Conservation (phyloP, 1,140 invertebrate species). For the Philopotamus ludificatus region DNA sequence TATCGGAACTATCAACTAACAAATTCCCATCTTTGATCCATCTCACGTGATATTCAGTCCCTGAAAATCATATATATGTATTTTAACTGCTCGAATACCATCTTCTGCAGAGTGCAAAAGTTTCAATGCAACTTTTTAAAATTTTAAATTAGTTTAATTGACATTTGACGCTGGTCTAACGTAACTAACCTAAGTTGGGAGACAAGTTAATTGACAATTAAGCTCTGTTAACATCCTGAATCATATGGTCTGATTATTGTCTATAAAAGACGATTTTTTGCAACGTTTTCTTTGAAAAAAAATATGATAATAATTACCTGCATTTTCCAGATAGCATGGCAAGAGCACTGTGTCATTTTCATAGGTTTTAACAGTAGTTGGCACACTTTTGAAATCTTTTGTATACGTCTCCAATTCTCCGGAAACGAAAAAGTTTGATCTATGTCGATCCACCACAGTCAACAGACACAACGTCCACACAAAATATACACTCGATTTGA, state of each 20-base stretch:
- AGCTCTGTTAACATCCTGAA: not conserved
- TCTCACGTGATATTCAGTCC: slow-evolving; percentile 44
- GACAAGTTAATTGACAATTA: not conserved
- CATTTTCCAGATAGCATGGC: slow-evolving; percentile 61
- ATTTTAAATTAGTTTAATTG: not conserved
- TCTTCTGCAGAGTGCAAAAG: no score
- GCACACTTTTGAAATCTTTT: slow-evolving; percentile 57
- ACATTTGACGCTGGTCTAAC: not conserved
- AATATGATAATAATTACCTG: slow-evolving; percentile 44
- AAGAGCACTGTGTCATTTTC: slow-evolving; percentile 73
- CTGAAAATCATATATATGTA: no score
- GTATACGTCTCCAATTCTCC: not conserved
- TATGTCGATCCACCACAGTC: not conserved
- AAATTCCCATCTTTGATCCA: slow-evolving; percentile 58
- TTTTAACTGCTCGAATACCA: no score
- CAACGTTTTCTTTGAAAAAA: not conserved
- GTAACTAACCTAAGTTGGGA: not conserved
- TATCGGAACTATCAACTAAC: slow-evolving; percentile 63
- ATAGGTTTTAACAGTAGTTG: slow-evolving; percentile 70
- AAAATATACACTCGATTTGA: not conserved
- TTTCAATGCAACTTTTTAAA: not conserved
- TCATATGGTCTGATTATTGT: not conserved
- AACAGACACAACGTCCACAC: not conserved
- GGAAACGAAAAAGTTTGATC: not conserved
- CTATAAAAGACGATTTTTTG: not conserved